Conservation (phyloP, 2,888 invertebrate genomes). For the Saturnia pavonia region DNA sequence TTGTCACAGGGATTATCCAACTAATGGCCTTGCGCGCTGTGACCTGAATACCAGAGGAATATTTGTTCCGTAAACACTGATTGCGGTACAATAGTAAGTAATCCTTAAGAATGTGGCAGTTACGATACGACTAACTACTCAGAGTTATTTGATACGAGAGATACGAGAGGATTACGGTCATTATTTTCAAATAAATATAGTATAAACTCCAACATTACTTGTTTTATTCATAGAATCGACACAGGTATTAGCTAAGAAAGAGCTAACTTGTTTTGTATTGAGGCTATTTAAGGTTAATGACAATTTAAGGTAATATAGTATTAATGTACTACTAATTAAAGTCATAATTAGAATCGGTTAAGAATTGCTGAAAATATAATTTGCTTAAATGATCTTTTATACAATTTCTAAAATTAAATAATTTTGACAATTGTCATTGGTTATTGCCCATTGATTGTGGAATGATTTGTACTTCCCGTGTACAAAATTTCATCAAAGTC, state of each 20-base stretch:
- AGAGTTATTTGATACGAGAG: conserved; percentile 13
- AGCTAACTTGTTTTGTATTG: not conserved
- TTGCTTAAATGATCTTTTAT: no score
- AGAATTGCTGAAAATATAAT: no score
- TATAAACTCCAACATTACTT: not conserved
- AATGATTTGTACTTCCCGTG: no score
- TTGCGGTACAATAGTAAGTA: conserved; percentile 31
- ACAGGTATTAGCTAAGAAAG: not conserved
- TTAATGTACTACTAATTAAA: no score
- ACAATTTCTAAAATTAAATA: no score
- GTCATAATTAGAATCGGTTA: no score
- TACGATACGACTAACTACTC: conserved; percentile 12
- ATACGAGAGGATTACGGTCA: not conserved
- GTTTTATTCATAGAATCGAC: not conserved
- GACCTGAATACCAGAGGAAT: conserved; percentile 55
- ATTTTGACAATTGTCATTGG: no score
- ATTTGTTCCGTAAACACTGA: conserved; percentile 58
- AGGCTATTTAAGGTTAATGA: no score
- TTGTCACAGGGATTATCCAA: conserved; percentile 55
- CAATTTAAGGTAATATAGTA: no score
- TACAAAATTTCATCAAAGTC: no score
- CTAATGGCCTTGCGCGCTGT: conserved; percentile 48
- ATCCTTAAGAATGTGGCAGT: conserved; percentile 22
- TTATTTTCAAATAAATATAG: conserved; percentile 1
- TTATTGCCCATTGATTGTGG: no score